phyloP scores from a whole-genome alignment of 2,888 invertebrate genomes.

The Pristionchus exspectatus region DNA sequence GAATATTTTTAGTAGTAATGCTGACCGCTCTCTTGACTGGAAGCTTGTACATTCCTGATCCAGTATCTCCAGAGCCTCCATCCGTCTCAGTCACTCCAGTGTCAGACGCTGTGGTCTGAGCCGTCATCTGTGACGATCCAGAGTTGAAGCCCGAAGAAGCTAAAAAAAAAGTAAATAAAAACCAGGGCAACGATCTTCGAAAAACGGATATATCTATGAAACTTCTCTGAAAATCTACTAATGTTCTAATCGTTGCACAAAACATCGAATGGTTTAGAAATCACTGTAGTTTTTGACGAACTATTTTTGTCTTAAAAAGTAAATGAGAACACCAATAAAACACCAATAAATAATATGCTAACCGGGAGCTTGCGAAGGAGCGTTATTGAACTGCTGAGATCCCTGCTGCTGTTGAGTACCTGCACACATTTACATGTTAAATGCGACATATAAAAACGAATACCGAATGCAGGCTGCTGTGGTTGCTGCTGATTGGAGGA shows the following conservation, averaged over 20 bases:
- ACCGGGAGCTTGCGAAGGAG: not conserved
- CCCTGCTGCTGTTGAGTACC: not conserved
- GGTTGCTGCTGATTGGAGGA: not conserved
- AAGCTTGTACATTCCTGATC: not conserved
- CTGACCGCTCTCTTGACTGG: slow-evolving; percentile 34
- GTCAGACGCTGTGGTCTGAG: slow-evolving; percentile 4
- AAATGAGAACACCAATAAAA: not conserved
- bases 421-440: not conserved
- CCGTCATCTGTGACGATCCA: not conserved
- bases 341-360: not conserved
- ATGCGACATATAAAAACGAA: not conserved
- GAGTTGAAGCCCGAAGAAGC: not conserved
- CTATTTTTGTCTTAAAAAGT: too few relatives aligned
- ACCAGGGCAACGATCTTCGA: not conserved
- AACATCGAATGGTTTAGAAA: too few relatives aligned
- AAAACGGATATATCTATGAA: too few relatives aligned
- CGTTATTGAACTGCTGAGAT: not conserved
- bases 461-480: not conserved
- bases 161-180: not conserved
- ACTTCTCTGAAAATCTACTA: too few relatives aligned
- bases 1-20: not conserved
- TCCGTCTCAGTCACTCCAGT: not conserved
- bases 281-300: too few relatives aligned
- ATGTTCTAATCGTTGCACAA: too few relatives aligned
- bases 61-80: not conserved